Evolutionary conservation across 2,113 vertebrate species (phyloP).

Genomic region (Colistium nudipinnis): DNA sequence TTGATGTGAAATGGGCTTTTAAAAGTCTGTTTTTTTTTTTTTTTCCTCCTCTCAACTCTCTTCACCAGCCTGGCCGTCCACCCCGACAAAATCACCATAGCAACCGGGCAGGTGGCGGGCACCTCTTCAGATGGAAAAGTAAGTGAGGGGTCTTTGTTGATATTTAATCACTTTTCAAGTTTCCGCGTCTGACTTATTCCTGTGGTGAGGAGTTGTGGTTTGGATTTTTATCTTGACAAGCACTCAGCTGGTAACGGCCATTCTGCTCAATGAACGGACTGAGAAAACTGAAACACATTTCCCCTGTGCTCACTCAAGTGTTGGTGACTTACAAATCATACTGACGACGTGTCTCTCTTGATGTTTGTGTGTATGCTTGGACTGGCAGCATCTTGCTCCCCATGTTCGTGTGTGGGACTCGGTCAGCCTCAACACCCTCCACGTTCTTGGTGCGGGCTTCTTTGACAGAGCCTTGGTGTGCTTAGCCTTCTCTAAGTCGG

Average conservation of each 20-base stretch:
- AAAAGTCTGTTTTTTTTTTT: conserved; percentile 48
- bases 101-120: conserved; percentile 96
- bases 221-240: background rate
- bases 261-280: background rate
- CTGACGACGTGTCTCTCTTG: conserved; percentile 6
- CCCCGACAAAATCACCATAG: conserved; percentile 98
- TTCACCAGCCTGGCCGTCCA: conserved; percentile 92
- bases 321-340: background rate
- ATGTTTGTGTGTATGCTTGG: conserved; percentile 31
- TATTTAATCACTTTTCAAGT: conserved; percentile 15
- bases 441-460: conserved; percentile 91
- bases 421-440: conserved; percentile 95
- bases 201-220: background rate
- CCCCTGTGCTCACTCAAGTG: background rate
- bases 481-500: conserved; percentile 97
- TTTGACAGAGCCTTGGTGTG: conserved; percentile 95
- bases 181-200: background rate
- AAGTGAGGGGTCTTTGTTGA: conserved; percentile 60
- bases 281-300: background rate
- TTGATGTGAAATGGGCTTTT: conserved; percentile 59
- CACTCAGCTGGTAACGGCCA: background rate
- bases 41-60: conserved; percentile 45
- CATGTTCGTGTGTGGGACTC: conserved; percentile 99
- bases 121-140: conserved; percentile 98
- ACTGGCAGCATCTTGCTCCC: conserved; percentile 88